Evolutionary conservation across 2,888 invertebrate genomes (phyloP), one percentile per base, ranked within the genome.

Genomic region (Xestia ashworthii): DNA sequence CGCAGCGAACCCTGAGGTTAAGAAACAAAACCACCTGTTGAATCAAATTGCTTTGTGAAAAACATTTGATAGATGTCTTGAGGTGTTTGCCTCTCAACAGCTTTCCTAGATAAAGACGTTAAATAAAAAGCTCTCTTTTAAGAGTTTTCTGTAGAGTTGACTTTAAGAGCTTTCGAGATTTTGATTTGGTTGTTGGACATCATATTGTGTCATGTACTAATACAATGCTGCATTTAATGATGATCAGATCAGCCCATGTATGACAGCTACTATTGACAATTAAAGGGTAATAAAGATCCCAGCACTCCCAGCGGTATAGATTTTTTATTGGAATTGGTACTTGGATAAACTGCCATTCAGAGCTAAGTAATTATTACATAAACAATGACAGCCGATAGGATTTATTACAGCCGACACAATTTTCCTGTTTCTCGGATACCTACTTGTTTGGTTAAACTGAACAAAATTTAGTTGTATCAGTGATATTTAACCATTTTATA

Each of bases 21-120:
- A 80, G 82, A 85, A 81, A 85, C 77, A 81, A 80, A 84, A 83
- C 88, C 87, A 90, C 90, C 86, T 90, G 90, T 90, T 89, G 90
- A 82, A 75, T 78, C 74, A 80, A 83, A 87, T 82, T 81, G 83
- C 84, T 78, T 71, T 74, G 72, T 50, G 70, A 66, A 77, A 84
- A 83, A 71, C 74, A 74, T 80, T 81, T 76, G 77, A 81, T 69
- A 82, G 64, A 75, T 77, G 65, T 76, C 74, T 73, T 48, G 25
- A 71, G 70, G 67, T 60, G 58, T 76, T 84, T 16, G 32, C 46
- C n/a, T 76, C 55, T 69, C 38, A 46, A 62, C 60, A 44, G 71
- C 41, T 71, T 55, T 44, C 25, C 55, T 65, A 84, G 53, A 64
- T 62, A 41, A 50, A 72, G 19, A 66, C 22, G 5, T 71, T 62